Evolutionary conservation across 1,140 invertebrate species (phyloP), one percentile per base, ranked within the genome.

Genomic region (Xylocopa sonorina): DNA sequence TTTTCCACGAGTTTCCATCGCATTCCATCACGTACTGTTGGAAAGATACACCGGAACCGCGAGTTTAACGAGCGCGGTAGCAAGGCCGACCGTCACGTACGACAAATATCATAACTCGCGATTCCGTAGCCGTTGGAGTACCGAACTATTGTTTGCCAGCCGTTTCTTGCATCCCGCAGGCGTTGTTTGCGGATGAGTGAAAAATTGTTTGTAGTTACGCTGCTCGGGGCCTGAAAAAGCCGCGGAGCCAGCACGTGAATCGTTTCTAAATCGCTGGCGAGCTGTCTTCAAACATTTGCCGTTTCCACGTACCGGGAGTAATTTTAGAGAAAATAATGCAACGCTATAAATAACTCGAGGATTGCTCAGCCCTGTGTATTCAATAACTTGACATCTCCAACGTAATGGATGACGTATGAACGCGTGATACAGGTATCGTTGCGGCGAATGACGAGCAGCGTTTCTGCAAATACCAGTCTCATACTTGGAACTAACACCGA

Each of bases 61-160:
- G 24, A 78, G 7, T 68, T 85, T 84, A 73, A 85, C 4, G 72
- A 66, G 29, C 46, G 72, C 77, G 46, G 84, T 86, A 86, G 84
- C 84, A 29, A 51, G 72, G 69, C 60, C n/a, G 55, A 60, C n/a
- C n/a, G 75, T 66, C 86, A 88, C 85, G 85, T 89, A 88, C 87
- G 80, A 82, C 86, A 89, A 88, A 89, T 87, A 88, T 88, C 86
- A 68, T 89, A 88, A 87, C 79, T 62, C 66, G 57, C 69, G n/a
- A 66, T 78, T 77, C 71, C 67, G 64, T 46, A 75, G 82, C 60
- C 75, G 50, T n/a, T 43, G 71, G 55, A 50, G 83, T 34, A 64
- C 50, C 74, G 29, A 62, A 66, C 67, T 57, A 79, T 85, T 85
- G 84, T 86, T 85, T 86, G 77, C 80, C 46, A 67, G 82, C 78